Evolutionary conservation across 2,888 invertebrate species (phyloP), one percentile per base, ranked within the genome.

Genomic region (Cataglyphis cursor): DNA sequence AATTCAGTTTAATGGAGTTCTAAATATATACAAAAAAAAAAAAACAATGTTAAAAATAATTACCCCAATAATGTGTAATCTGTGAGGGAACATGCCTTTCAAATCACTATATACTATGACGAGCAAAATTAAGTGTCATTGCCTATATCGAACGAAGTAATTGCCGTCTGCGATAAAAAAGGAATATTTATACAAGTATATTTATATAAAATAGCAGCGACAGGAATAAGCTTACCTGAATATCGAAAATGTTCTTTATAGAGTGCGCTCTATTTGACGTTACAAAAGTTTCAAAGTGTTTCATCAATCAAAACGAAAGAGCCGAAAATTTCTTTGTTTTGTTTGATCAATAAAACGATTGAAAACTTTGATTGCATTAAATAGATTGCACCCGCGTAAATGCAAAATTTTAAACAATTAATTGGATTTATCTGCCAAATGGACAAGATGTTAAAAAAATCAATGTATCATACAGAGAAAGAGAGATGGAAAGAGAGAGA

Each of bases 31-130:
- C 44, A 8, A 66, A 59, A 21, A 3, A 78, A 44, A 66, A 59
- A 21, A 3, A 78, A 44, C 21, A 66, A 44, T 9, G 2, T 80
- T 59, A 61, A 70, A 12, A 66, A 15, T 72, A 81, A 70, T 64
- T 83, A 74, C 82, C 88, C 75, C 84, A 86, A 89, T 81, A 75
- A 85, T 85, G 81, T 88, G 82, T 87, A 89, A 86, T 75, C 68
- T 84, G 83, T 89, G 85, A 84, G 80, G 85, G 76, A 86, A 88
- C 89, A 85, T 89, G 85, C 89, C 78, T 85, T 83, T 86, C 59
- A 51, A 85, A 85, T 73, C 78, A 75, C 64, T 51, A 76, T 68
- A 76, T 57, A n/a, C 81, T 80, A 76, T 73, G 31, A 65, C 38
- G 65, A 81, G 68, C 68, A 81, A 78, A 57, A 78, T 78, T 51